Evolutionary conservation across 35 echinoderm and acorn worm species (phyloP).

Genomic region (Chiridota heheva): DNA sequence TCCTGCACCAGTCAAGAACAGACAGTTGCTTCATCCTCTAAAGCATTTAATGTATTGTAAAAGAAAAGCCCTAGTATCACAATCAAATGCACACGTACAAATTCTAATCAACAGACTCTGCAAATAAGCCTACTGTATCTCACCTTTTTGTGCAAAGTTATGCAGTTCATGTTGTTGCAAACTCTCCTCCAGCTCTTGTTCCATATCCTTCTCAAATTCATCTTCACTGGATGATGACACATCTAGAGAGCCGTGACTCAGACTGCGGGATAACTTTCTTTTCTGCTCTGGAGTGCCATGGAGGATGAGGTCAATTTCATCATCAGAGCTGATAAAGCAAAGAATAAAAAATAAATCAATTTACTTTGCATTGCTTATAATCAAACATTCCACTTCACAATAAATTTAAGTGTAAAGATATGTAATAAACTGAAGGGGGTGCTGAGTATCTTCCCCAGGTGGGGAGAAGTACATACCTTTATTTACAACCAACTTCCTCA

Average conservation of each 20-base stretch:
- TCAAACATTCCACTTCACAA: neutral
- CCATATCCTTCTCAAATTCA: slow-evolving; percentile 99
- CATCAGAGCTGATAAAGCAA: slow-evolving; percentile 70
- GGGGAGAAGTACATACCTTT: neutral
- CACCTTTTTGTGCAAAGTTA: slow-evolving; percentile 28
- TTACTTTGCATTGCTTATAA: neutral
- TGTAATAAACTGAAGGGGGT: neutral
- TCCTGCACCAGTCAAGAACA: too few species aligned
- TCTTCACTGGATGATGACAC: slow-evolving; percentile 91
- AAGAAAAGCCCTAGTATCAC: too few species aligned
- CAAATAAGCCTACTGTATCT: too few species aligned
- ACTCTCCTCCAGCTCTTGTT: slow-evolving; percentile 74
- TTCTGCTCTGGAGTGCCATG: slow-evolving; percentile 94
- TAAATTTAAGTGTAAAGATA: neutral
- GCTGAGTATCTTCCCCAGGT: too few species aligned
- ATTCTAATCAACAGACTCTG: too few species aligned
- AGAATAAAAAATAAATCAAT: neutral
- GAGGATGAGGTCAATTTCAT: slow-evolving; percentile 94
- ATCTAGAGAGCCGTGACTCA: slow-evolving; percentile 92
- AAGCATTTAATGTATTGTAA: too few species aligned
- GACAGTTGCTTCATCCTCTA: too few species aligned
- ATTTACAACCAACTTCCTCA: neutral
- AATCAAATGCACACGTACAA: too few species aligned
- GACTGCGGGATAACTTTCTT: slow-evolving; percentile 67
- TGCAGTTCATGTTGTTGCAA: slow-evolving; percentile 80